Evolutionary conservation across 2,113 vertebrate genomes (phyloP).

Genomic region (Numenius arquata): DNA sequence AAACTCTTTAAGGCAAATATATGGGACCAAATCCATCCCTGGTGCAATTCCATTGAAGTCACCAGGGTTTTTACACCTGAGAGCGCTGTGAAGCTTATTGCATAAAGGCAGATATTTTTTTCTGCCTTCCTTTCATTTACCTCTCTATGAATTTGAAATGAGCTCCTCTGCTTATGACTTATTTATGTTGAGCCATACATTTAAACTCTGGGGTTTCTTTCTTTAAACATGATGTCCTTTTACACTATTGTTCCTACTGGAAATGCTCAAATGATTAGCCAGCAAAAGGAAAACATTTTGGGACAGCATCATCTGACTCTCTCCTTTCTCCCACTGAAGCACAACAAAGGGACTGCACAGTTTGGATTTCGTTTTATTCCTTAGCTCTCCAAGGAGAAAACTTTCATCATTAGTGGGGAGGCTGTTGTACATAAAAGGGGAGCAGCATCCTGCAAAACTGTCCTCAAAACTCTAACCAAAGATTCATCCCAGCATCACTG

Average conservation of each 20-base stretch:
- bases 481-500: background rate
- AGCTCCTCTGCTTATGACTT: background rate
- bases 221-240: background rate
- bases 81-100: background rate
- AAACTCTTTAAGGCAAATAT: constrained; percentile 4
- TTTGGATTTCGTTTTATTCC: background rate
- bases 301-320: background rate
- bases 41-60: background rate
- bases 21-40: background rate
- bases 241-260: background rate
- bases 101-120: background rate
- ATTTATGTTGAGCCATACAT: background rate
- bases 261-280: background rate
- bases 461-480: background rate
- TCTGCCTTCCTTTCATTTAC: background rate
- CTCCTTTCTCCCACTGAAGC: background rate
- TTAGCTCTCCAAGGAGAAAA: background rate
- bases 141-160: constrained; percentile 13
- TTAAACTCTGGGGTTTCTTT: background rate
- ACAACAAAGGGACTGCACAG: background rate
- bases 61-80: background rate
- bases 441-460: background rate
- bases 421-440: background rate
- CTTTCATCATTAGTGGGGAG: background rate
- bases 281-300: background rate